Evolutionary conservation across 1,140 invertebrate genomes (phyloP), one percentile per base, ranked within the genome.

Genomic region (Halictus rubicundus): DNA sequence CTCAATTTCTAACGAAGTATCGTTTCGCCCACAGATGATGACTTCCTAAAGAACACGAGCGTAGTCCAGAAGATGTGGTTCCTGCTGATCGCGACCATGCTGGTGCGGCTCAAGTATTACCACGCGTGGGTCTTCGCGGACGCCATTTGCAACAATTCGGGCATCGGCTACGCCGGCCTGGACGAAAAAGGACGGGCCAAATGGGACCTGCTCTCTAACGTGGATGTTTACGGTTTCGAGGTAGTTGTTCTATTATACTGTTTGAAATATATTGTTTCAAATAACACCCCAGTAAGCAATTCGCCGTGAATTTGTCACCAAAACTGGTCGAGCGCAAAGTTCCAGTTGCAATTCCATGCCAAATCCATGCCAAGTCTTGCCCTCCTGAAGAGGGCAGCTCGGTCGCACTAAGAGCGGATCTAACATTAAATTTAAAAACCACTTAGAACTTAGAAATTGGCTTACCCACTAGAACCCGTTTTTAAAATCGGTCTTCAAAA

Each of bases 71-170:
- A 96, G 90, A 92, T 96, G 42, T 95, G 96, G 94, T 99, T 97
- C 92, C 94, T 98, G 76, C 94, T 96, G 86, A 92, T 97, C 57
- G 94, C 95, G 25, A 97, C 97, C 39, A 94, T 97, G 82, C 93
- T 97, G 54, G 95, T 96, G 75, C 95, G 98, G 78, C 96, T 96
- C 89, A 99, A 99, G 93, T 99, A 99, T 94, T 99, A 99, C 93
- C 97, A 98, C 90, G 99, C 98, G 6, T 99, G 98, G 98, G 94
- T 97, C 52, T 93, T 99, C 64, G 97, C 97, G 14, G 98, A 99
- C 92, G 97, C 97, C 1, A 96, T 99, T 83, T 99, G 97, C 91
- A 99, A 99, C 91, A 97, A 98, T 88, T 97, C 97, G 12, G 98
- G 98, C 2, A 94, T 99, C 81, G 98, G 98, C 16, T 99, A 97